Evolutionary conservation across 1,140 invertebrate species (phyloP).

Genomic region (Megalopta genalis): DNA sequence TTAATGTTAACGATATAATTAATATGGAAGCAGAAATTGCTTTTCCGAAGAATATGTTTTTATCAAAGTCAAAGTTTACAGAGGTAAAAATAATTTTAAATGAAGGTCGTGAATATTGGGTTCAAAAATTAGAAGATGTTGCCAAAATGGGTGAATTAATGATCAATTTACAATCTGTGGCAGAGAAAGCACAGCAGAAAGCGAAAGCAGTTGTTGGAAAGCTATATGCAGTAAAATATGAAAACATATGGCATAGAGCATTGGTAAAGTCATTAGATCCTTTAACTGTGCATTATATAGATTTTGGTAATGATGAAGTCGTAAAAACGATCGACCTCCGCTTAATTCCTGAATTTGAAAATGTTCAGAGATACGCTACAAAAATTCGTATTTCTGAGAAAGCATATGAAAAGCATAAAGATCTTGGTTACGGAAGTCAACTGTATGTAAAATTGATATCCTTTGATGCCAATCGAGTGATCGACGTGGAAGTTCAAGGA

Average conservation of each 20-base stretch:
- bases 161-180: slow-evolving; percentile 23
- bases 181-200: not conserved
- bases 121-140: slow-evolving; percentile 52
- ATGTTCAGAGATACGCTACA: slow-evolving; percentile 38
- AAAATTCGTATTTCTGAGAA: slow-evolving; percentile 52
- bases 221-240: slow-evolving; percentile 57
- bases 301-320: slow-evolving; percentile 64
- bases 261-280: slow-evolving; percentile 54
- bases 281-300: slow-evolving; percentile 58
- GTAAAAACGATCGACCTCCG: slow-evolving; percentile 40
- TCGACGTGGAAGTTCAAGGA: slow-evolving; percentile 56
- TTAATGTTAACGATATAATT: not conserved
- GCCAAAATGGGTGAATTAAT: slow-evolving; percentile 46
- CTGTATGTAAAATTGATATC: slow-evolving; percentile 59
- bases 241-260: slow-evolving; percentile 66
- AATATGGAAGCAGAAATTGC: slow-evolving; percentile 41
- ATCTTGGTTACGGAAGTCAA: not conserved
- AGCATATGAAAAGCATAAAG: not conserved
- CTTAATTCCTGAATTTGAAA: slow-evolving; percentile 44
- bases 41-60: slow-evolving; percentile 48
- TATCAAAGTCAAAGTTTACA: slow-evolving; percentile 55
- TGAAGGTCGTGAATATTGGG: slow-evolving; percentile 53
- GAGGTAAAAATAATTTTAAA: slow-evolving; percentile 43
- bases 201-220: slow-evolving; percentile 51
- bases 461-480: slow-evolving; percentile 45